Evolutionary conservation across 2,797 vertebrate species (phyloP).

Genomic region (Alectoris magna): DNA sequence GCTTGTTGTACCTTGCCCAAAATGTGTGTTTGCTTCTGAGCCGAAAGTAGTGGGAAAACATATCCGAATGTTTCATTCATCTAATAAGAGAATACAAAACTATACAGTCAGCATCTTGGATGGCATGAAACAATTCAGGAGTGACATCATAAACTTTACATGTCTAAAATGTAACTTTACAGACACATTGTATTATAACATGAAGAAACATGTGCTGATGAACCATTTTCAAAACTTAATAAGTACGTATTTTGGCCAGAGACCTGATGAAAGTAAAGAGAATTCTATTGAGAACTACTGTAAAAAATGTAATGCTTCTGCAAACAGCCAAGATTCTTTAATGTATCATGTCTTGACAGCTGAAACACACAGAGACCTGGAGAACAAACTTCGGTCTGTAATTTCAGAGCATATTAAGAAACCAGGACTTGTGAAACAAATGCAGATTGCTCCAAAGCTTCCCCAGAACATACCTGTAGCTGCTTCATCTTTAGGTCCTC

Average conservation of each 20-base stretch:
- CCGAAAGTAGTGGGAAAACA: slow-evolving; percentile 90
- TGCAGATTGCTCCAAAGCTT: slow-evolving; percentile 84
- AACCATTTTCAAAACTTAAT: slow-evolving; percentile 88
- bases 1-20: slow-evolving; percentile 87
- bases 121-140: slow-evolving; percentile 75
- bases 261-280: slow-evolving; percentile 50
- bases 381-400: slow-evolving; percentile 87
- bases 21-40: slow-evolving; percentile 88
- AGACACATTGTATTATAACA: slow-evolving; percentile 88
- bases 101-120: slow-evolving; percentile 78
- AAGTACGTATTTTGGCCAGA: slow-evolving; percentile 87
- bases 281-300: slow-evolving; percentile 84
- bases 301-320: slow-evolving; percentile 88
- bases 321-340: slow-evolving; percentile 89
- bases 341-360: slow-evolving; percentile 93
- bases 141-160: slow-evolving; percentile 83
- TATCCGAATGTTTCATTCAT: slow-evolving; percentile 88
- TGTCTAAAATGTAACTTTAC: slow-evolving; percentile 91
- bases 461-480: neutral
- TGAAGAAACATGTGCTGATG: slow-evolving; percentile 95
- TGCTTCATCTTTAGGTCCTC: neutral
- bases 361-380: slow-evolving; percentile 89
- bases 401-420: slow-evolving; percentile 86
- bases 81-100: slow-evolving; percentile 72
- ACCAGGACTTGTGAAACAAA: slow-evolving; percentile 70